Evolutionary conservation across 1,140 invertebrate species (phyloP), one percentile per base, ranked within the genome.

Genomic region (Adelges cooleyi): DNA sequence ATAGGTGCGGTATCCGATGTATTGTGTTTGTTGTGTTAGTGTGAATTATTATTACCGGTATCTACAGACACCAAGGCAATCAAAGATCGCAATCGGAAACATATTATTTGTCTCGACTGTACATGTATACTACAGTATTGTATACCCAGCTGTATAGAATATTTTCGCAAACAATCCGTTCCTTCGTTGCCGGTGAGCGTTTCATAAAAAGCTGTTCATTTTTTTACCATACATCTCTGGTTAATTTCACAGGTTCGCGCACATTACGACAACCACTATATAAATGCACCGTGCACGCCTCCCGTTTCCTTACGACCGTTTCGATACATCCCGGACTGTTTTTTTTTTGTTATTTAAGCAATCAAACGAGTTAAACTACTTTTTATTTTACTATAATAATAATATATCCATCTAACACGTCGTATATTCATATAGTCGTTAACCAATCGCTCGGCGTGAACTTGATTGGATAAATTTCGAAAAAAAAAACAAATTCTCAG

Each of bases 351-450:
- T 8, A 6, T 8, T n/a, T 44, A 44, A 44, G 15, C 36, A 42
- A 56, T 56, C 9, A 56, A 56, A 56, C 53, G n/a, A 56, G 53
- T 56, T 56, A 25, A 17, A 56, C 53, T 18, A 38, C 53, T 56
- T 56, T 56, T 56, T 20, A 15, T 18, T 38, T 27, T 13, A 17
- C 25, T 17, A 11, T 17, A 38, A 53, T 20, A 53, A 53, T 38
- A 18, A 33, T 17, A 5, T 13, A 20, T 38, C 15, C 8, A 33
- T 22, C 38, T 33, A 33, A 33, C 29, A 54, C 13, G 8, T 25
- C 6, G 29, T 54, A n/a, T 42, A 17, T 54, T 33, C 22, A 54
- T 22, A 23, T 23, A 23, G 11, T 53, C 15, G 18, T 13, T 38
- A 54, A 40, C 38, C 25, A 23, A 17, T 53, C 15, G 18, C 8